Evolutionary conservation across 2,888 invertebrate genomes (phyloP).

Genomic region (Ariolimax columbianus): DNA sequence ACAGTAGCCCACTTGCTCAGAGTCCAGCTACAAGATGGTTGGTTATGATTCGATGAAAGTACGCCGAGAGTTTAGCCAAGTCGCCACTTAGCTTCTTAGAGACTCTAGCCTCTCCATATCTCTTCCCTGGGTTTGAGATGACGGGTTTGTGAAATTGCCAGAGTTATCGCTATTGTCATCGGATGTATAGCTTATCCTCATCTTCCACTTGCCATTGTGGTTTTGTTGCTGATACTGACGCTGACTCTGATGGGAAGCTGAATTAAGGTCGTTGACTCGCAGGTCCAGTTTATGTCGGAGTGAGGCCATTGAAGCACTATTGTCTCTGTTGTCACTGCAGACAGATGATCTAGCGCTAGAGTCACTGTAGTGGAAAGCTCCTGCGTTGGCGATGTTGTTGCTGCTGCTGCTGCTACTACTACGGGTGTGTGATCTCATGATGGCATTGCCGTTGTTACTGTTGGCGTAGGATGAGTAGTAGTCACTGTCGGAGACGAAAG

Average conservation of each 20-base stretch:
- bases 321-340: conserved; percentile 53
- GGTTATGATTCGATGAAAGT: too few species aligned
- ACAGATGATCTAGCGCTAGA: conserved; percentile 49
- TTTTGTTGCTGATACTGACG: conserved; percentile 38
- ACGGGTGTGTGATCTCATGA: conserved; percentile 29
- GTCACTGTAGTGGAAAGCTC: conserved; percentile 46
- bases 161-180: conserved; percentile 64
- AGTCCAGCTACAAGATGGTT: too few species aligned
- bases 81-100: conserved; percentile 31
- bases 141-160: conserved; percentile 57
- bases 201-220: conserved; percentile 55
- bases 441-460: conserved; percentile 54
- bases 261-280: conserved; percentile 56
- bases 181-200: conserved; percentile 59
- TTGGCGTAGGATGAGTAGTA: conserved; percentile 67
- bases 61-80: too few species aligned
- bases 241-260: background rate
- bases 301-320: conserved; percentile 45
- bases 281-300: conserved; percentile 54
- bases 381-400: conserved; percentile 14
- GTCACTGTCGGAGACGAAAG: conserved; percentile 65
- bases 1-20: too few species aligned
- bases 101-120: conserved; percentile 29
- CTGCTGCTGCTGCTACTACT: conserved; percentile 36
- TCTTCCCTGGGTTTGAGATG: conserved; percentile 46